These are phyloP conservation scores for Ibycter americanus DNA, from an alignment of 2,797 vertebrate genomes.

Conservation along the genomic window DNA sequence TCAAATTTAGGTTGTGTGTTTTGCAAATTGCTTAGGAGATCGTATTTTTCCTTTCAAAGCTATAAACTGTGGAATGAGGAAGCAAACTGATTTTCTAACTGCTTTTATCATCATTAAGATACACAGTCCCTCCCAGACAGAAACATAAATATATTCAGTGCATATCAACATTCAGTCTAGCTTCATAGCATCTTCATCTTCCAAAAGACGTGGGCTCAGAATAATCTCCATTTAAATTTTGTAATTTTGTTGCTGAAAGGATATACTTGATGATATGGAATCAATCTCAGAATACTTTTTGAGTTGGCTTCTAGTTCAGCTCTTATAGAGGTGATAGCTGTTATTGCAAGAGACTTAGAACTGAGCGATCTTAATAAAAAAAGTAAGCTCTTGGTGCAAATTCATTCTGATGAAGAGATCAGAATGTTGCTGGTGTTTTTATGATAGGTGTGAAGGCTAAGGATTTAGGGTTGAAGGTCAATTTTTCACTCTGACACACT, in stretches of 20 bases:
- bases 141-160: neutral
- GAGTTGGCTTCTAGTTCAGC: neutral
- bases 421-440: neutral
- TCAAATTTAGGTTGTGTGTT: neutral
- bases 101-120: slow-evolving; percentile 8
- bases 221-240: neutral
- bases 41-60: neutral
- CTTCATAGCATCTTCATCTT: neutral
- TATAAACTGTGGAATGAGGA: neutral
- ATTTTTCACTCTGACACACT: neutral
- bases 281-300: neutral
- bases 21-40: neutral
- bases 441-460: neutral
- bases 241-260: neutral
- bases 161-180: neutral
- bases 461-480: neutral
- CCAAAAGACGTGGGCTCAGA: neutral
- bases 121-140: neutral
- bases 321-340: neutral
- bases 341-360: neutral
- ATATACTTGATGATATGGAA: neutral
- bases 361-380: neutral
- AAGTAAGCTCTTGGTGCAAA: neutral
- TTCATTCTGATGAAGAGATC: neutral
- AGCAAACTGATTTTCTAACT: slow-evolving; percentile 17